Evolutionary conservation across 2,113 vertebrate genomes (phyloP).

Genomic region (Lampris incognitus): DNA sequence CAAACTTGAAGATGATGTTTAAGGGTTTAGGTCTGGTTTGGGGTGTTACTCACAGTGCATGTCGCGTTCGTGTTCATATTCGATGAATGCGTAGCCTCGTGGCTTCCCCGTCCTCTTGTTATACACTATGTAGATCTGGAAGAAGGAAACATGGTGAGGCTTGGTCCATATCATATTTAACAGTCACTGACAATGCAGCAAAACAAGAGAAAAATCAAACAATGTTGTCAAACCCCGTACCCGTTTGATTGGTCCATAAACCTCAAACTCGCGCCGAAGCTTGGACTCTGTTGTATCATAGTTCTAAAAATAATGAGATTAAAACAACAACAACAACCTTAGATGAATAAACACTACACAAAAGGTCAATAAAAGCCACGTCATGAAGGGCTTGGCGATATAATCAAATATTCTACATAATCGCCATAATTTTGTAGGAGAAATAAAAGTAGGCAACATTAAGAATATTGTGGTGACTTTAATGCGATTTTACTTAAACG

Average conservation of each 20-base stretch:
- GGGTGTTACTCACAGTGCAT: conserved; percentile 91
- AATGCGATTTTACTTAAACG: too few species aligned
- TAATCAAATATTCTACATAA: too few species aligned
- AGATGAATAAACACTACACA: background rate
- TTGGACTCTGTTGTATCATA: conserved; percentile 96
- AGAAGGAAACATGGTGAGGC: background rate
- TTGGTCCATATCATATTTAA: background rate
- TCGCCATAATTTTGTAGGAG: too few species aligned
- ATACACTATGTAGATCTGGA: conserved; percentile 94
- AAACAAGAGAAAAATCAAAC: background rate
- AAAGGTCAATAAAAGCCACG: background rate
- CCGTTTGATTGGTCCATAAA: conserved; percentile 94
- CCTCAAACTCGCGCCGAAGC: conserved; percentile 93
- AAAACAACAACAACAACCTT: background rate
- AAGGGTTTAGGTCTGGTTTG: background rate
- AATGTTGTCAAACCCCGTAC: conserved; percentile 71
- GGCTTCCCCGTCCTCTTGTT: conserved; percentile 93
- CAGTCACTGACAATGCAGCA: background rate
- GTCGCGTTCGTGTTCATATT: conserved; percentile 95
- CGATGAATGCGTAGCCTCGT: conserved; percentile 94
- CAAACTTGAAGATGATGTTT: background rate
- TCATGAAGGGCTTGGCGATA: background rate
- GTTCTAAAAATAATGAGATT: conserved; percentile 80
- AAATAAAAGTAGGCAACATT: too few species aligned
- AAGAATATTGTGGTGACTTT: too few species aligned